Evolutionary conservation across 2,888 invertebrate genomes (phyloP), one percentile per base, ranked within the genome.

Genomic region (Acleris cristana): DNA sequence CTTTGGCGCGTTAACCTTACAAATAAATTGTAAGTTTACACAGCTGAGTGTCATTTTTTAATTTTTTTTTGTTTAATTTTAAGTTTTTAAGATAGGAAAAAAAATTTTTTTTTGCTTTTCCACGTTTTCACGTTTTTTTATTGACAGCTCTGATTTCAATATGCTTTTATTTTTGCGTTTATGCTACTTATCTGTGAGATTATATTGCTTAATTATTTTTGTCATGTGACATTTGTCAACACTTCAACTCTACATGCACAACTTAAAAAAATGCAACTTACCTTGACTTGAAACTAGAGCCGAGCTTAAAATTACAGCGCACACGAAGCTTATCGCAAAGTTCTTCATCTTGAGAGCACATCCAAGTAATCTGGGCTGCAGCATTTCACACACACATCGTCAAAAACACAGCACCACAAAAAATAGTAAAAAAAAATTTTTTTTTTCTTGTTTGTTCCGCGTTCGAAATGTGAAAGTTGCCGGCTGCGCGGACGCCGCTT

Each of bases 271-370:
- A 74, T 71, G 71, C 60, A 55, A 73, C 88, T 87, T 79, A 92
- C 91, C 91, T 92, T 92, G 91, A 91, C 91, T 89, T 80, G 83
- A 79, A 73, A 83, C 82, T 74, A 88, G 73, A 73, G 82, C 74
- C 64, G 79, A 71, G 77, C 81, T 76, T 71, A 84, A 74, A 65
- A 79, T 76, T 23, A 85, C 70, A 70, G 81, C 80, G 76, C 80
- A 73, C 74, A 80, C 80, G 79, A 81, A 72, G 76, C 74, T 77
- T 69, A 40, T 40, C 40, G 65, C 76, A 80, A 79, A 79, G 78
- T 74, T 79, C 81, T 82, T 79, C 76, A 75, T 81, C 71, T 71
- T 83, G 80, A 84, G 75, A 74, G 76, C 86, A 89, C 88, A 83
- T 78, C 79, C 82, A 78, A 77, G 77, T 83, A 89, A 85, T 86